phyloP scores from a whole-genome alignment of 2,888 invertebrate species.

The Polia nebulosa region DNA sequence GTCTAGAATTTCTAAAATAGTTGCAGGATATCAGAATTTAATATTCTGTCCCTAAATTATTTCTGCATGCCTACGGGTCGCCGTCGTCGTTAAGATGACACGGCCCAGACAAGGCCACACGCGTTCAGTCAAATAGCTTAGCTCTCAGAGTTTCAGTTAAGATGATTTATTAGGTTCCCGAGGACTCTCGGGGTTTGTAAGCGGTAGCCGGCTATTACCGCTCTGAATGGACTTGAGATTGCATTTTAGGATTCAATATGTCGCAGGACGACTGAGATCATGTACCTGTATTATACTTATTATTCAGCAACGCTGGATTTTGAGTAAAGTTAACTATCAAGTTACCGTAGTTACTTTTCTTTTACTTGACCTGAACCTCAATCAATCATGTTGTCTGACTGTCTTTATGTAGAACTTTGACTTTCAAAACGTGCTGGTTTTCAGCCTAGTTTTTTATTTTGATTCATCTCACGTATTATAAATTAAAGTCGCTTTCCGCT shows the following conservation, averaged over 20 bases:
- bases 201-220: constrained; percentile 37
- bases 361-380: too few species aligned
- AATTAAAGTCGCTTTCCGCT: too few species aligned
- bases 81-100: constrained; percentile 54
- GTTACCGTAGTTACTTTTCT: too few species aligned
- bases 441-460: too few species aligned
- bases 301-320: not conserved
- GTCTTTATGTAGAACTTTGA: too few species aligned
- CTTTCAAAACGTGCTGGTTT: too few species aligned
- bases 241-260: constrained; percentile 10
- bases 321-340: not conserved
- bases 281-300: not conserved
- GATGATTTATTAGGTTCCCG: constrained; percentile 54
- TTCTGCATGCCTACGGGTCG: constrained; percentile 32
- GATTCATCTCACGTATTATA: too few species aligned
- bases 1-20: constrained; percentile 20
- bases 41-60: constrained; percentile 43
- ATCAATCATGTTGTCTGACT: too few species aligned
- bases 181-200: constrained; percentile 35
- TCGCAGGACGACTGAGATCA: not conserved
- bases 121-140: constrained; percentile 50
- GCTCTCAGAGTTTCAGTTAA: constrained; percentile 42
- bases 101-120: constrained; percentile 43
- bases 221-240: constrained; percentile 31
- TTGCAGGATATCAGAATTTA: constrained; percentile 27